Base-by-base conservation (phyloP, 2,797 vertebrate genomes). In the Lerista edwardsae region DNA sequence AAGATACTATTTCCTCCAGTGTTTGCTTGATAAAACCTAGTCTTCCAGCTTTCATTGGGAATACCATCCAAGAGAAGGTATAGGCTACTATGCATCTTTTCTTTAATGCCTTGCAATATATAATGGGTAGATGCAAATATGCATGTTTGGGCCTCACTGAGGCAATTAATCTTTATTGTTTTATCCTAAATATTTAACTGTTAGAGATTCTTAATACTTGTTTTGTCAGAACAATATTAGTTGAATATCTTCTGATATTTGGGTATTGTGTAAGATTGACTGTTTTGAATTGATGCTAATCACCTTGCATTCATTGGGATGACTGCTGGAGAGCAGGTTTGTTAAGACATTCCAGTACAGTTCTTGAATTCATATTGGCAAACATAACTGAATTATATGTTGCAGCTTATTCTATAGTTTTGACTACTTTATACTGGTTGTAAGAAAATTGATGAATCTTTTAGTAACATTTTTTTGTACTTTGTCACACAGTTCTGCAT, bases 401-500 rank as follows among this genome's bases (percentile, higher is more conserved):
- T 75, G 25, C 6, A 34, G 31, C 29, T 71, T 23, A 55, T 55
- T 61, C 6, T 39, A 4, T 67, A 29, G 47, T 86, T 69, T n/a
- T 44, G n/a, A 11, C 23, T 68, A 27, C 44, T 86, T 84, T 88
- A 80, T 1, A 1, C 62, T 59, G n/a, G 9, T 23, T 82, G 21
- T 83, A 59, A 68, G 80, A 76, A 75, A 67, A 1, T 0, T 57
- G 0, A 41, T 14, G 68, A 55, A 85, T 71, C 68, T 69, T 82
- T 76, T 80, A 44, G 55, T 88, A 84, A 87, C 85, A 41, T 78
- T 62, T 90, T 91, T 55, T 93, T 47, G 9, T 21, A 47, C 14
- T 67, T 86, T 51, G 31, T 88, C 91, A 83, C 51, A 59, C 90
- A 95, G 95, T 93, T 82, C 91, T 79, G 88, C 90, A 87, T 91